Percentiles rank a stretch among this genome's conserved stretches.
These are phyloP conservation scores for Epinotia demarniana DNA, from an alignment of 2,888 invertebrate genomes.

Conservation along the genomic window DNA sequence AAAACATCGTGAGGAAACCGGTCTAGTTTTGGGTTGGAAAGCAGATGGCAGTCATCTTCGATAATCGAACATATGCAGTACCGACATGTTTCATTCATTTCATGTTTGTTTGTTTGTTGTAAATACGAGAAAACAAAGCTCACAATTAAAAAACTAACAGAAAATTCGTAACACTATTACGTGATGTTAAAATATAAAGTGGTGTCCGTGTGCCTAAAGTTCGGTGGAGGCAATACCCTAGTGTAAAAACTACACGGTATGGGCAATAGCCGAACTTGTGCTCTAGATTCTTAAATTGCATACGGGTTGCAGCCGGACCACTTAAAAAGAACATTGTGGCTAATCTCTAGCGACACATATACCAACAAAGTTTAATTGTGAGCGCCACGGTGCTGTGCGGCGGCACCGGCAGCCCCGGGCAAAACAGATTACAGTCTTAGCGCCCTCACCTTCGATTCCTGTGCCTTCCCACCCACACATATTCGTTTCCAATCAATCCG, in stretches of 20 bases:
- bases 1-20: too few species aligned
- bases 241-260: slow-evolving; percentile 41
- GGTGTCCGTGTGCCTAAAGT: slow-evolving; percentile 15
- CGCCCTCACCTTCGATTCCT: slow-evolving; percentile 82
- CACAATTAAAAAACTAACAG: not conserved
- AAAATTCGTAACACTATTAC: not conserved
- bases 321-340: slow-evolving; percentile 83
- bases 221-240: slow-evolving; percentile 30
- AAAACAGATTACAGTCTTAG: slow-evolving; percentile 85
- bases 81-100: not conserved
- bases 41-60: too few species aligned
- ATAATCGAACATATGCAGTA: too few species aligned
- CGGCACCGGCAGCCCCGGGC: slow-evolving; percentile 67
- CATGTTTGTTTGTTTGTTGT: too few species aligned
- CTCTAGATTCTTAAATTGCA: slow-evolving; percentile 79
- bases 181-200: slow-evolving; percentile 30
- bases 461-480: slow-evolving; percentile 70
- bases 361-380: slow-evolving; percentile 85
- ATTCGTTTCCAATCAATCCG: slow-evolving; percentile 85
- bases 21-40: too few species aligned
- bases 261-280: slow-evolving; percentile 70
- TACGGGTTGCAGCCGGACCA: slow-evolving; percentile 75
- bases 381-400: slow-evolving; percentile 60
- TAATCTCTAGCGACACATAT: slow-evolving; percentile 84
- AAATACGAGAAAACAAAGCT: not conserved